phyloP scores from a whole-genome alignment of 2,888 invertebrate genomes.

The Adineta ricciae region DNA sequence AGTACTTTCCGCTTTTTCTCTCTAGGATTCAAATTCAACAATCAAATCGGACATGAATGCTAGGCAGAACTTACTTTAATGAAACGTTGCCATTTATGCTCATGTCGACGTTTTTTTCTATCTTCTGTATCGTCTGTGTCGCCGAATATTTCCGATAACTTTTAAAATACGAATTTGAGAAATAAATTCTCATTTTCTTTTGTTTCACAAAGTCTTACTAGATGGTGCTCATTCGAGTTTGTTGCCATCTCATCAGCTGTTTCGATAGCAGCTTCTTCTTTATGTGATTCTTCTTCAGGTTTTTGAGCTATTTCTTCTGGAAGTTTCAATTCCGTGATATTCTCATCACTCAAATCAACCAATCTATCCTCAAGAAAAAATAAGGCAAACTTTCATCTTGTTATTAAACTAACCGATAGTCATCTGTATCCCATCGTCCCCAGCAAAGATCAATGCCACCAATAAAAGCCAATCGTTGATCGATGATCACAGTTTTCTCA shows the following conservation, averaged over 20 bases:
- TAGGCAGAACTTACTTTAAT: too few species aligned
- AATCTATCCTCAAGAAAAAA: neutral
- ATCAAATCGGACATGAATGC: too few species aligned
- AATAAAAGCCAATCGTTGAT: conserved; percentile 82
- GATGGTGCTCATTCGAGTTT: neutral
- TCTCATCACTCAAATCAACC: neutral
- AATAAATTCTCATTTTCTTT: too few species aligned
- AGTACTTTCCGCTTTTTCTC: neutral
- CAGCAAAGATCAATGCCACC: conserved; percentile 92
- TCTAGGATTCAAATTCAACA: too few species aligned
- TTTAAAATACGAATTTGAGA: too few species aligned
- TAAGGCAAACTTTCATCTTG: neutral
- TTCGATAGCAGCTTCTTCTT: neutral
- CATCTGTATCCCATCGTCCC: conserved; percentile 82
- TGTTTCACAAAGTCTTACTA: neutral
- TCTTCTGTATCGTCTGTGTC: too few species aligned
- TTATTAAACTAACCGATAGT: neutral
- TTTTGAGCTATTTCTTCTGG: neutral
- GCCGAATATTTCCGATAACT: too few species aligned
- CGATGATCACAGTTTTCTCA: conserved; percentile 87
- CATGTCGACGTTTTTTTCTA: too few species aligned
- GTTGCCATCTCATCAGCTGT: neutral
- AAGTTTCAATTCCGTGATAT: neutral
- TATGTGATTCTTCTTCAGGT: neutral
- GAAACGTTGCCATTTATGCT: too few species aligned